Base-by-base conservation (phyloP, 1,140 invertebrate species). In the Acromyrmex heyeri region DNA sequence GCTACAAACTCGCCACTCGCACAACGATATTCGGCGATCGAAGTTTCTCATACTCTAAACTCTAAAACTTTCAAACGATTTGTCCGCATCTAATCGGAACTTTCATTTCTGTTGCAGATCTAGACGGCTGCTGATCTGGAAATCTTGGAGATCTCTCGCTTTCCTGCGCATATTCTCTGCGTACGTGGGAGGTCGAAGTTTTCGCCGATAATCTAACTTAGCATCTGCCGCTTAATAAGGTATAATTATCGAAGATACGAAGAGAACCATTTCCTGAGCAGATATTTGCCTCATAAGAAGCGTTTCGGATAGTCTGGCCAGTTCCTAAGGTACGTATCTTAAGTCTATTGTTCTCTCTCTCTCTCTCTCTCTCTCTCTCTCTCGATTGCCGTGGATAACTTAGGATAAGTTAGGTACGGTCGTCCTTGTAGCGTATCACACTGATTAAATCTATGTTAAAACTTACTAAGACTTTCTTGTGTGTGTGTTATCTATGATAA, bases 151-250 rank as follows among this genome's bases (percentile, higher is more conserved):
- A 81, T 81, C 34, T 72, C 65, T 82, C 65, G 65, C 50, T 77
- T 55, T 76, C 72, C 30, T 38, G 72, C 76, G 79, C 88, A 86
- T 87, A 90, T 91, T 90, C 65, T 69, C 85, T 59, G 86, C 86
- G 83, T 86, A 65, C 61, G 64, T 81, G 38, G 79, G 38, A 73
- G 77, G 77, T 73, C 67, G 65, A 67, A 89, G 83, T 86, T 90
- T 88, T 70, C 73, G 77, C 53, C 70, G 70, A 86, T 91, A 91
- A 91, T 91, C 81, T 87, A 85, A 89, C 85, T 90, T 86, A 90
- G 82, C 87, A 77, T 88, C 86, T 77, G 72, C 85, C 57, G 76
- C 44, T 75, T 88, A 87, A 88, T 70, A 59, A 61, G 57, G 24
- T 85, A 62, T 72, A 90, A 90, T 92, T 90, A 90, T 91, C 53